Conservation (phyloP, 2,888 invertebrate species). For the Polymixis flavicincta region DNA sequence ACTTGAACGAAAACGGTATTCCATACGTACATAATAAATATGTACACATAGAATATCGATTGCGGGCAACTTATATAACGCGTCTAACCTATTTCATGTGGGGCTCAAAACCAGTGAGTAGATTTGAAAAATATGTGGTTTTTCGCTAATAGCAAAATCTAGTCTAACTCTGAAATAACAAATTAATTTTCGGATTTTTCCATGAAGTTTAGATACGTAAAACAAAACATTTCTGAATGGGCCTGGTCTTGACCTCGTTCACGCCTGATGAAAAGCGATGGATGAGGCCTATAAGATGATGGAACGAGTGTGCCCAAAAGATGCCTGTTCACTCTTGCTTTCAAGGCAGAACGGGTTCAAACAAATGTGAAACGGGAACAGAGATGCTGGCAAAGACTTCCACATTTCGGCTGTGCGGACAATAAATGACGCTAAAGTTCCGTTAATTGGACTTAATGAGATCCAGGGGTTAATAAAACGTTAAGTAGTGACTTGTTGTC, state of each 20-base stretch:
- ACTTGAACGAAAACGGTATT: not conserved
- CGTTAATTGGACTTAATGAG: constrained; percentile 26
- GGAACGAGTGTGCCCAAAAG: too few species aligned
- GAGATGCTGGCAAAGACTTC: too few species aligned
- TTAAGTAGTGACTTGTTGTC: constrained; percentile 12
- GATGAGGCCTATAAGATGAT: too few species aligned
- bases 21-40: not conserved
- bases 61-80: not conserved
- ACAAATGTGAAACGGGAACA: too few species aligned
- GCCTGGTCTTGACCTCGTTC: too few species aligned
- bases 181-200: not conserved
- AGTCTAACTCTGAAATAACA: not conserved
- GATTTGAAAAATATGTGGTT: not conserved
- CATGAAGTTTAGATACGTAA: not conserved
- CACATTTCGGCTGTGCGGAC: too few species aligned
- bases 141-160: not conserved
- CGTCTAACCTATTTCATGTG: not conserved
- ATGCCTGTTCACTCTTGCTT: too few species aligned
- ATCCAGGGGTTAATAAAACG: constrained; percentile 19
- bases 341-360: too few species aligned
- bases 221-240: too few species aligned
- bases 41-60: not conserved
- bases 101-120: not conserved
- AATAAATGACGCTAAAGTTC: not conserved
- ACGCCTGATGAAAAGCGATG: too few species aligned